These are phyloP conservation scores for Lerema accius DNA, from an alignment of 1,140 invertebrate species.

Conservation along the genomic window DNA sequence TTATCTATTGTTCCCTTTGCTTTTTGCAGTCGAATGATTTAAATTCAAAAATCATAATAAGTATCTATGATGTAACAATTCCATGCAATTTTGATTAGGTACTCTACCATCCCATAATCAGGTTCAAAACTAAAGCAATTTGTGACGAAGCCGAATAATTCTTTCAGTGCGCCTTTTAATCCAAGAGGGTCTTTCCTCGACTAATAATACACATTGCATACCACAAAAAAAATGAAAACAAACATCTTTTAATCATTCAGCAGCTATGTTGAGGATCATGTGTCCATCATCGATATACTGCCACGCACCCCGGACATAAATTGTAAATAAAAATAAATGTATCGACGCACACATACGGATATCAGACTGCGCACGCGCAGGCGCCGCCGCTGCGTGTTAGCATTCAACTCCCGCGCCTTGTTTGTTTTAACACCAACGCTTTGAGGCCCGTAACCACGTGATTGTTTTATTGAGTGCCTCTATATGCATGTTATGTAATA, in stretches of 20 bases:
- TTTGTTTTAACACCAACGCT: conserved; percentile 68
- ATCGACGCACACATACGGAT: conserved; percentile 52
- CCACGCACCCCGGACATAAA: conserved; percentile 53
- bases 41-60: no score
- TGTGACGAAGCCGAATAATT: conserved; percentile 10
- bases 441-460: conserved; percentile 55
- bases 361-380: conserved; percentile 53
- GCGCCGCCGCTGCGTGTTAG: conserved; percentile 60
- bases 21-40: no score
- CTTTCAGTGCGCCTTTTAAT: conserved; percentile 15
- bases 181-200: conserved; percentile 15
- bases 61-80: no score
- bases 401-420: conserved; percentile 67
- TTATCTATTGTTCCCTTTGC: no score
- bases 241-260: conserved; percentile 36
- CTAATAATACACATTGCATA: conserved; percentile 23
- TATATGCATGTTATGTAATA: conserved; percentile 42
- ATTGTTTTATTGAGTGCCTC: conserved; percentile 67
- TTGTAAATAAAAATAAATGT: conserved; percentile 75
- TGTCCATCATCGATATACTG: conserved; percentile 48
- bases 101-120: no score
- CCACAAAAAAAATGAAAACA: conserved; percentile 36
- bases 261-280: conserved; percentile 32
- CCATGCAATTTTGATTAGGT: no score
- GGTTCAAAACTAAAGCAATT: neutral